A percentile compares a stretch with the other conserved stretches of the same genome.
phyloP scores from a whole-genome alignment of 2,797 vertebrate genomes.

The Brachyalestes nurse region DNA sequence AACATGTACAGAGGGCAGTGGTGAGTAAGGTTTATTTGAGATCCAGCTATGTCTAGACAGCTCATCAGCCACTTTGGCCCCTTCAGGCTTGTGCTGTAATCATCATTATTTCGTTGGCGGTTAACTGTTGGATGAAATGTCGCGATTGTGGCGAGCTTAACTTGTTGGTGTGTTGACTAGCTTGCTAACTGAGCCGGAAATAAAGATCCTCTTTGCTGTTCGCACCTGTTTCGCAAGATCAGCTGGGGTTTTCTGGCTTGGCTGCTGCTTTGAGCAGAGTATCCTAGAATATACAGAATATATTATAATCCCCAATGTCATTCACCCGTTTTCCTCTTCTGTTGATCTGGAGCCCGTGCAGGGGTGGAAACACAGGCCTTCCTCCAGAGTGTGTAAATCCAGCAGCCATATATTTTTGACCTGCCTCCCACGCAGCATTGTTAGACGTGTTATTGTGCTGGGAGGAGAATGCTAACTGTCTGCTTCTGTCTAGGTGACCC shows the following conservation, averaged over 20 bases:
- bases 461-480: constrained; percentile 24
- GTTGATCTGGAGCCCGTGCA: constrained; percentile 21
- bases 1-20: no score
- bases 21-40: no score
- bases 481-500: constrained; percentile 33
- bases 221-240: background rate
- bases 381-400: constrained; percentile 28
- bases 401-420: constrained; percentile 18
- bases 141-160: no score
- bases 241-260: background rate
- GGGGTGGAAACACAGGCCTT: constrained; percentile 29
- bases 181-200: background rate
- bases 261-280: background rate
- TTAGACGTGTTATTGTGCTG: constrained; percentile 31
- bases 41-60: no score
- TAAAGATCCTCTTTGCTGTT: background rate
- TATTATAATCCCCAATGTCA: background rate
- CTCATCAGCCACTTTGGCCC: no score
- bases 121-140: no score
- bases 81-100: no score
- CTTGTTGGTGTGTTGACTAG: no score
- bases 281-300: background rate
- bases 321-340: background rate
- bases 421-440: constrained; percentile 35
- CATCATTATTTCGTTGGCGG: no score